Evolutionary conservation across 2,888 invertebrate species (phyloP).

Genomic region (Sphaeridia pumilis): DNA sequence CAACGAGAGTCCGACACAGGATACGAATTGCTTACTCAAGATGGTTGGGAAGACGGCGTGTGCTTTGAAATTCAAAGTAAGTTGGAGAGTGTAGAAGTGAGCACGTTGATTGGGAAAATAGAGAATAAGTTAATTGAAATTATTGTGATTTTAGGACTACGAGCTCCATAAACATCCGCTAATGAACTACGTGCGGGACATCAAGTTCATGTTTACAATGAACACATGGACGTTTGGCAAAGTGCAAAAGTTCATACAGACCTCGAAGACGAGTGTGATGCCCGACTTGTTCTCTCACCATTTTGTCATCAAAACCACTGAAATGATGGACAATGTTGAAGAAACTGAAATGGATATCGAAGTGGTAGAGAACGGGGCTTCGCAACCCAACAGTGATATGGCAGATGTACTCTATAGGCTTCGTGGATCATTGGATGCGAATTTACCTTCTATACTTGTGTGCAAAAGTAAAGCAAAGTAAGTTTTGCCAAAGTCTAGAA

Average conservation of each 20-base stretch:
- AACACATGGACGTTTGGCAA: slow-evolving; percentile 13
- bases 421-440: slow-evolving; percentile 20
- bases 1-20: slow-evolving; percentile 22
- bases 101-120: not conserved
- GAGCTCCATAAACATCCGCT: slow-evolving; percentile 12
- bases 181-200: slow-evolving; percentile 3
- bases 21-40: slow-evolving; percentile 17
- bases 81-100: not conserved
- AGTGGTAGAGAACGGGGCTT: not conserved
- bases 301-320: slow-evolving; percentile 13
- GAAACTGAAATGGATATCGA: slow-evolving; percentile 1
- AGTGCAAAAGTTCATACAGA: slow-evolving; percentile 21
- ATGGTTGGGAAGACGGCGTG: slow-evolving; percentile 19
- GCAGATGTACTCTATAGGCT: slow-evolving; percentile 9
- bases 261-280: slow-evolving; percentile 17
- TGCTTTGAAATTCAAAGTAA: slow-evolving; percentile 20
- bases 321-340: slow-evolving; percentile 7
- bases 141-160: slow-evolving; percentile 12
- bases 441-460: slow-evolving; percentile 25
- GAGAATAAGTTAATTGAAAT: too few species aligned
- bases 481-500: slow-evolving; percentile 2
- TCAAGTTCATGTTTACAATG: slow-evolving; percentile 8
- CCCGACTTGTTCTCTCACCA: slow-evolving; percentile 22
- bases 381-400: not conserved
- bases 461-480: slow-evolving; percentile 26